Conservation (phyloP, 2,113 vertebrate genomes). For the Cyanoliseus patagonus region DNA sequence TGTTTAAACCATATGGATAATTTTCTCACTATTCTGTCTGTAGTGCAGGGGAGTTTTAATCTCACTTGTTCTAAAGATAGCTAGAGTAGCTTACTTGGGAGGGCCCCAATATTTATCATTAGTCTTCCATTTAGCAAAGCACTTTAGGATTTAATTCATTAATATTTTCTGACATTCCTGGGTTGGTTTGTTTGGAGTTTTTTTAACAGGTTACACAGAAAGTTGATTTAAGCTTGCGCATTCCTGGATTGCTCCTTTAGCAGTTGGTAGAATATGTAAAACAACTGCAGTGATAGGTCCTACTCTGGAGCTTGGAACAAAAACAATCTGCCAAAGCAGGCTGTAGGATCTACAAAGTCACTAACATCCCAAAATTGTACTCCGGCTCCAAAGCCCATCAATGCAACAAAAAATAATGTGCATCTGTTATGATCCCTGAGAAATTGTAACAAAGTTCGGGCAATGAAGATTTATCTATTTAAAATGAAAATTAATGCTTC, state of each 20-base stretch:
- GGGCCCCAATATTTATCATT: neutral
- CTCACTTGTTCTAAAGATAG: neutral
- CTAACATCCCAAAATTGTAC: neutral
- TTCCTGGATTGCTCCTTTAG: neutral
- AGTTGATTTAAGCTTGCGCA: neutral
- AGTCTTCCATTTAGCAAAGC: neutral
- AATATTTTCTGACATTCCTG: neutral
- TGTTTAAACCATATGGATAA: neutral
- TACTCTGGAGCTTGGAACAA: neutral
- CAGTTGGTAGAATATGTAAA: neutral
- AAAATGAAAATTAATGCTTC: constrained; percentile 28
- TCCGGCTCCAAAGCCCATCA: neutral
- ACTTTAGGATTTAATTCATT: neutral
- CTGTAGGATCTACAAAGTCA: neutral
- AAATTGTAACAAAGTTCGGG: neutral
- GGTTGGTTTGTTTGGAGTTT: neutral
- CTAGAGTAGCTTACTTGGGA: neutral
- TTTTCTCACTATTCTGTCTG: neutral
- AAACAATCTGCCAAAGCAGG: neutral
- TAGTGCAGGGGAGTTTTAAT: neutral
- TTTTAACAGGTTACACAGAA: neutral
- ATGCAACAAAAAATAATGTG: neutral
- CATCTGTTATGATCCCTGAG: neutral
- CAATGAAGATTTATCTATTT: constrained; percentile 23
- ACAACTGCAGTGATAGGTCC: neutral